Evolutionary conservation across 1,140 invertebrate genomes (phyloP), one percentile per base, ranked within the genome.

Genomic region (Mizuhopecten yessoensis): DNA sequence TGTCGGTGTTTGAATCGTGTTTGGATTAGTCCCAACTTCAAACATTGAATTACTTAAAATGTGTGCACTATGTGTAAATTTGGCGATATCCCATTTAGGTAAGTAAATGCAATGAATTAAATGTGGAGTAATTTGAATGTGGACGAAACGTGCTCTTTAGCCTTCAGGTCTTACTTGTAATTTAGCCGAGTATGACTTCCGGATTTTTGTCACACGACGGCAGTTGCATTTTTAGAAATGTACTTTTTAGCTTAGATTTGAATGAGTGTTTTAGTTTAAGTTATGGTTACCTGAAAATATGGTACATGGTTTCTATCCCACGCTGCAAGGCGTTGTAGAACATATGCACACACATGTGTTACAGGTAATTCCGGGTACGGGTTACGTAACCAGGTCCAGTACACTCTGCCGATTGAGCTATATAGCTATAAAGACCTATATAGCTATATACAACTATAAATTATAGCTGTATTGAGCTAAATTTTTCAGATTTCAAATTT

Each of bases 11-110:
- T 75, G 57, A 75, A 75, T 75, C 29, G 23, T 29, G 29, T 75
- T 75, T 75, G 57, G 57, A 75, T 75, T 5, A 75, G 57, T 75
- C 57, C 57, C 0, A 75, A 75, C 57, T 5, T 29, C 57, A 75
- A 75, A 75, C 57, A 75, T 75, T 23, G 57, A 75, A 75, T 75
- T 75, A 75, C 57, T 75, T 29, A 75, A 75, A 75, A 5, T n/a
- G n/a, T 75, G 57, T 75, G 57, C 57, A 75, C 1, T 75, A 75
- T 75, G 57, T 75, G 57, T 75, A 29, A 75, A 29, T 75, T 17
- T 75, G 57, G 57, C 57, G 29, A 29, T 75, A 75, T 11, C 57
- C n/a, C 57, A 75, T 29, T 29, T 75, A 2, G 57, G 57, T 75
- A 75, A 75, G 57, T 75, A 75, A 75, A 29, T 29, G 23, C 29